Conservation (phyloP, 2,888 invertebrate species). For the Hydraecia micacea region DNA sequence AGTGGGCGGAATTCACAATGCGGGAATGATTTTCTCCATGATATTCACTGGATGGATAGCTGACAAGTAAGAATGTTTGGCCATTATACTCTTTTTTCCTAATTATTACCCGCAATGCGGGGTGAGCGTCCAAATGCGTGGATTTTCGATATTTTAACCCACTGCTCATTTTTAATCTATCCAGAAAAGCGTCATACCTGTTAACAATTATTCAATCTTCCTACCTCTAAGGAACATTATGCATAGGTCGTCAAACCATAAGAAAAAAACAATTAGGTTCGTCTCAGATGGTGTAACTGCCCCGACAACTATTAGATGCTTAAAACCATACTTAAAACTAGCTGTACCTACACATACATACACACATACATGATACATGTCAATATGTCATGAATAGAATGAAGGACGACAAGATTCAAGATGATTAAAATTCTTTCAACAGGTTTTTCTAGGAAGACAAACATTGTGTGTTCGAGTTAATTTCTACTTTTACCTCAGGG, state of each 20-base stretch:
- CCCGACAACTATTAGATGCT: not conserved
- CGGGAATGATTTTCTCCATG: slow-evolving; percentile 92
- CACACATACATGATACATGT: too few species aligned
- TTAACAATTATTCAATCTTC: not conserved
- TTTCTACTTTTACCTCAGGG: not conserved
- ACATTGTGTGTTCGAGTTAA: not conserved
- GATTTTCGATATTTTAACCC: not conserved
- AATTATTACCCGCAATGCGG: too few species aligned
- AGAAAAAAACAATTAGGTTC: not conserved
- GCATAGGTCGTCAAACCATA: too few species aligned
- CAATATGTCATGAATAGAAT: too few species aligned
- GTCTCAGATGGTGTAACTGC: not conserved
- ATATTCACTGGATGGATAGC: slow-evolving; percentile 91
- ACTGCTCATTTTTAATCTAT: not conserved
- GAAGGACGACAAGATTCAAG: too few species aligned
- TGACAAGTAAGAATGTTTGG: slow-evolving; percentile 83
- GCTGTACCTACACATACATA: too few species aligned
- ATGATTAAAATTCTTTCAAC: too few species aligned
- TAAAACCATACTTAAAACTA: not conserved
- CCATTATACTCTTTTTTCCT: not conserved
- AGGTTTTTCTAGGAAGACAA: too few species aligned
- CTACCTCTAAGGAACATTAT: not conserved
- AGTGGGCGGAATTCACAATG: slow-evolving; percentile 90
- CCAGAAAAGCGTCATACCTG: not conserved
- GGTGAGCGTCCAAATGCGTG: not conserved